These are phyloP conservation scores for Chelonus insularis DNA, from an alignment of 1,140 invertebrate species.

Conservation along the genomic window DNA sequence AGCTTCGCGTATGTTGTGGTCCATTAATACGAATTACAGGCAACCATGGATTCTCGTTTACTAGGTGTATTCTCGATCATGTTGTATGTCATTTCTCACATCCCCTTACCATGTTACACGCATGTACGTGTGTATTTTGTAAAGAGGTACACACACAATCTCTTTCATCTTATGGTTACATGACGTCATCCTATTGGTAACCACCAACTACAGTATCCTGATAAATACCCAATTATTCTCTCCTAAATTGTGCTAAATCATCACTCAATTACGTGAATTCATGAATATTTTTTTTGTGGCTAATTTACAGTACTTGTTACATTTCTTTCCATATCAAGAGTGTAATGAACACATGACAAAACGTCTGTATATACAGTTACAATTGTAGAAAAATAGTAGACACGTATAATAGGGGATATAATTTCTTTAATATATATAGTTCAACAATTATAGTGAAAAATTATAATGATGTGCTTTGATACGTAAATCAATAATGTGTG, in stretches of 20 bases:
- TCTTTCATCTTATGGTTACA: background rate
- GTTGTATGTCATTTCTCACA: conserved; percentile 6
- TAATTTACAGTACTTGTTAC: too few relatives aligned
- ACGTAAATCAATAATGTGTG: too few relatives aligned
- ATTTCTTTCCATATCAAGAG: too few relatives aligned
- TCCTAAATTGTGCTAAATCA: conserved; percentile 15
- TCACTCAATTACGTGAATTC: conserved; percentile 4
- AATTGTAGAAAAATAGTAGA: too few relatives aligned
- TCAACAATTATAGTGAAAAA: too few relatives aligned
- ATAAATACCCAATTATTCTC: conserved; percentile 21
- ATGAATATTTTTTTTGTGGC: too few relatives aligned
- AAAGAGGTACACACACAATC: background rate
- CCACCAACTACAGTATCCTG: background rate
- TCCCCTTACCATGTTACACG: background rate
- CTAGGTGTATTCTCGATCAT: background rate
- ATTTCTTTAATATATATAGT: too few relatives aligned
- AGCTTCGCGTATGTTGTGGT: background rate
- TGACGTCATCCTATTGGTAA: conserved; percentile 28
- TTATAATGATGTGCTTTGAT: too few relatives aligned
- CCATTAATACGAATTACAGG: conserved; percentile 33
- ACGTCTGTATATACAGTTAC: too few relatives aligned
- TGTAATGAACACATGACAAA: too few relatives aligned
- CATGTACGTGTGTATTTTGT: background rate
- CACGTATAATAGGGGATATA: too few relatives aligned
- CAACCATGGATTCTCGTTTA: conserved; percentile 18